Conservation (phyloP, 2,113 vertebrate species). For the Psophia crepitans region DNA sequence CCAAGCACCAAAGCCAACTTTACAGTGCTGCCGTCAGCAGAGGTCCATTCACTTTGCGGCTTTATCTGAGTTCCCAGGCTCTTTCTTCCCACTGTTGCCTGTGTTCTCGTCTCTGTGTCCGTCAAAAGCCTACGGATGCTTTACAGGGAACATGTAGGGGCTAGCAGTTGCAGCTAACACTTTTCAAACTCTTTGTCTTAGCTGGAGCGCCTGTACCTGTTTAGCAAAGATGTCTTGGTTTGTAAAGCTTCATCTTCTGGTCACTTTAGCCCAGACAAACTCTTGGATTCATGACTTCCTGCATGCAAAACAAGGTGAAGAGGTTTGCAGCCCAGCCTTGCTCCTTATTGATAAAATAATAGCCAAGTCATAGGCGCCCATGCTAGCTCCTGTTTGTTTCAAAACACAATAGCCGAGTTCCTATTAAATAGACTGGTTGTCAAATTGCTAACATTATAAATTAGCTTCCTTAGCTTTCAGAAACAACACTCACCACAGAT, state of each 20-base stretch:
- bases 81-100: not conserved
- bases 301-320: not conserved
- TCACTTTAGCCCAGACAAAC: not conserved
- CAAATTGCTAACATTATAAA: not conserved
- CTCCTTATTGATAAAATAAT: not conserved
- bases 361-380: not conserved
- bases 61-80: slow-evolving; percentile 42
- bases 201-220: not conserved
- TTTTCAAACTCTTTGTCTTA: not conserved
- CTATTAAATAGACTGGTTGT: not conserved
- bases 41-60: not conserved
- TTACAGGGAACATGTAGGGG: not conserved
- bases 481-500: not conserved
- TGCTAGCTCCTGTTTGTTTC: not conserved
- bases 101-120: not conserved
- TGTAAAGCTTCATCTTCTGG: not conserved
- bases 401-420: not conserved
- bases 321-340: not conserved
- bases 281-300: not conserved
- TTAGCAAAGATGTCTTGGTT: not conserved
- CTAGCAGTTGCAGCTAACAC: not conserved
- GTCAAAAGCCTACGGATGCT: not conserved
- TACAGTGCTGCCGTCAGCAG: slow-evolving; percentile 3
- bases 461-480: not conserved
- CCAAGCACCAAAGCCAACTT: slow-evolving; percentile 38